Conservation (phyloP, 2,797 vertebrate genomes). For the Heteromormyrus szaboi region DNA sequence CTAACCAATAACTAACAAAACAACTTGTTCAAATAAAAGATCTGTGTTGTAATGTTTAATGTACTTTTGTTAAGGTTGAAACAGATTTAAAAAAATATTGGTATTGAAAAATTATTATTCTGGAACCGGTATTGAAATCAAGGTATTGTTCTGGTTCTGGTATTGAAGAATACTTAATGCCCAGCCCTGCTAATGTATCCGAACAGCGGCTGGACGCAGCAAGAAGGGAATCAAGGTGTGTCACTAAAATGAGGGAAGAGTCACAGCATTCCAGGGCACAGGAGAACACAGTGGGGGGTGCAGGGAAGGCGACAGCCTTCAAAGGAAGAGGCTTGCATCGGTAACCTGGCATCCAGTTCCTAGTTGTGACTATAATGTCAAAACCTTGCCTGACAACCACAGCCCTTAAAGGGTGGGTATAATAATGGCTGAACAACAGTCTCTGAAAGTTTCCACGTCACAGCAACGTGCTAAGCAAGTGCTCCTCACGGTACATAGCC, state of each 20-base stretch:
- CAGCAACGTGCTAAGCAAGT: background rate
- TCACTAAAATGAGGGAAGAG: background rate
- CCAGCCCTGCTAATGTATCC: background rate
- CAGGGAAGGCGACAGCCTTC: background rate
- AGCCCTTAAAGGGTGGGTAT: background rate
- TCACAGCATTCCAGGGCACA: background rate
- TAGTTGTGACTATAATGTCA: background rate
- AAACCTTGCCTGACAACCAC: background rate
- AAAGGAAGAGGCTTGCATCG: background rate
- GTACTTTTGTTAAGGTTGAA: background rate
- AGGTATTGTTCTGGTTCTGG: background rate
- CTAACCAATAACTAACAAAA: background rate
- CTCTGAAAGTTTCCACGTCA: background rate
- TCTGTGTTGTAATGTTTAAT: background rate
- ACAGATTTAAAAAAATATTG: background rate
- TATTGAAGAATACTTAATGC: background rate
- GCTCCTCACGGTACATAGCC: background rate
- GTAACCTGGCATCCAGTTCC: background rate
- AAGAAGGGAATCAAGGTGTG: background rate
- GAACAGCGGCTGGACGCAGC: background rate
- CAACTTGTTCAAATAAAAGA: background rate
- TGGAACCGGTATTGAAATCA: background rate
- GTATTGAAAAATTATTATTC: background rate
- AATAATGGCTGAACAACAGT: background rate
- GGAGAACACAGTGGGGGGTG: background rate